Percentiles rank a stretch among this genome's conserved stretches.
These are phyloP conservation scores for Aporophyla nigra DNA, from an alignment of 2,888 invertebrate species.

Conservation along the genomic window DNA sequence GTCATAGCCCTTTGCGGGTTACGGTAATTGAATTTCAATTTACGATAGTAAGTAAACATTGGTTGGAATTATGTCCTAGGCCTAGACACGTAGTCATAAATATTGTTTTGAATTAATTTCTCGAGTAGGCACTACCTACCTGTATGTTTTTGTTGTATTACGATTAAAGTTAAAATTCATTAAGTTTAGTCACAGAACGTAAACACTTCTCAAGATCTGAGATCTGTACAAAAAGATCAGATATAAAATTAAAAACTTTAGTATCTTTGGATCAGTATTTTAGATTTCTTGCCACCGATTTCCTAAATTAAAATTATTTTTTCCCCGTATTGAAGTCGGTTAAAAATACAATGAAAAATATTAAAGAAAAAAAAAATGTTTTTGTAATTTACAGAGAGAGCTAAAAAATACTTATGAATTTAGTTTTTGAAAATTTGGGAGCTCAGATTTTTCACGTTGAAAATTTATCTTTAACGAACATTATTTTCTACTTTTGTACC, in stretches of 20 bases:
- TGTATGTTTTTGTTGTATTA: neutral
- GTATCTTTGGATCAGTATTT: too few species aligned
- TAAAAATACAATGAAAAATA: neutral
- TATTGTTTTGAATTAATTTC: conserved; percentile 26
- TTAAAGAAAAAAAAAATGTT: too few species aligned
- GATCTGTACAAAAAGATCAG: too few species aligned
- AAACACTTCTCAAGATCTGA: neutral
- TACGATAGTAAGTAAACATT: conserved; percentile 61
- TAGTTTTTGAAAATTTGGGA: neutral
- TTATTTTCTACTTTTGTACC: conserved; percentile 7
- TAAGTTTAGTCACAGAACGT: neutral
- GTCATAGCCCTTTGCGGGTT: conserved; percentile 57
- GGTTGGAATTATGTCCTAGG: conserved; percentile 19
- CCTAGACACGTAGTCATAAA: conserved; percentile 9
- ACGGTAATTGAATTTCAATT: conserved; percentile 67
- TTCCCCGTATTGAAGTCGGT: too few species aligned
- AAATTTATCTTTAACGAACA: neutral
- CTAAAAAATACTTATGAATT: neutral
- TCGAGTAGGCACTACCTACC: neutral
- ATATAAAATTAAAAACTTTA: neutral
- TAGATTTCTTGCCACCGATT: too few species aligned
- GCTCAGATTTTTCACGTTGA: neutral
- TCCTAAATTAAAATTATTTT: too few species aligned
- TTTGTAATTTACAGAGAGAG: neutral
- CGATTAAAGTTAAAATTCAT: neutral